phyloP scores from a whole-genome alignment of 2,888 invertebrate species.

The Hofmannophila pseudospretella region DNA sequence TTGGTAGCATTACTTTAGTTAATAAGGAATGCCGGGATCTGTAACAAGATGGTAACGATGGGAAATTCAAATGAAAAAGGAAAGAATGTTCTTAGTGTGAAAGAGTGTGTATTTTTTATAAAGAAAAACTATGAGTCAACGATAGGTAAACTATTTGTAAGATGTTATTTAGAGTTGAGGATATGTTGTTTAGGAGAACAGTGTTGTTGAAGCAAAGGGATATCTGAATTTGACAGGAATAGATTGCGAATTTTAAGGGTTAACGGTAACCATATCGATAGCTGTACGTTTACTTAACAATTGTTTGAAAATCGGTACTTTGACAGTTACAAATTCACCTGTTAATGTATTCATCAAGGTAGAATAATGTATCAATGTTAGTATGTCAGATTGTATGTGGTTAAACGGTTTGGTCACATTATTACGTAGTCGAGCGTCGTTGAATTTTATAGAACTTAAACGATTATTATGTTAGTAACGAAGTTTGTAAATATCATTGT shows the following conservation, averaged over 20 bases:
- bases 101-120: constrained; percentile 72
- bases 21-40: constrained; percentile 57
- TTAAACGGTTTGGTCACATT: constrained; percentile 55
- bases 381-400: constrained; percentile 66
- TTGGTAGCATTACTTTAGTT: constrained; percentile 58
- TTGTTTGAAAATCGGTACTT: constrained; percentile 60
- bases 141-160: constrained; percentile 48
- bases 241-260: constrained; percentile 47
- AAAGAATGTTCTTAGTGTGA: constrained; percentile 44
- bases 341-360: constrained; percentile 73
- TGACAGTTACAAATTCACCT: constrained; percentile 69
- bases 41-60: constrained; percentile 40
- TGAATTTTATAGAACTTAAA: constrained; percentile 55
- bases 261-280: constrained; percentile 70
- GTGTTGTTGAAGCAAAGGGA: constrained; percentile 38
- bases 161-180: constrained; percentile 59
- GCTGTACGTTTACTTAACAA: constrained; percentile 47
- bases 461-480: constrained; percentile 6
- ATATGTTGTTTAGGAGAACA: constrained; percentile 37
- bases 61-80: constrained; percentile 23
- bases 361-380: constrained; percentile 69
- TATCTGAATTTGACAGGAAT: constrained; percentile 57
- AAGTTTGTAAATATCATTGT: constrained; percentile 49
- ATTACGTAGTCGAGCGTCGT: constrained; percentile 55
- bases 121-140: constrained; percentile 50